Base-by-base conservation (phyloP, 2,113 vertebrate species). In the Rhynchomys soricoides region DNA sequence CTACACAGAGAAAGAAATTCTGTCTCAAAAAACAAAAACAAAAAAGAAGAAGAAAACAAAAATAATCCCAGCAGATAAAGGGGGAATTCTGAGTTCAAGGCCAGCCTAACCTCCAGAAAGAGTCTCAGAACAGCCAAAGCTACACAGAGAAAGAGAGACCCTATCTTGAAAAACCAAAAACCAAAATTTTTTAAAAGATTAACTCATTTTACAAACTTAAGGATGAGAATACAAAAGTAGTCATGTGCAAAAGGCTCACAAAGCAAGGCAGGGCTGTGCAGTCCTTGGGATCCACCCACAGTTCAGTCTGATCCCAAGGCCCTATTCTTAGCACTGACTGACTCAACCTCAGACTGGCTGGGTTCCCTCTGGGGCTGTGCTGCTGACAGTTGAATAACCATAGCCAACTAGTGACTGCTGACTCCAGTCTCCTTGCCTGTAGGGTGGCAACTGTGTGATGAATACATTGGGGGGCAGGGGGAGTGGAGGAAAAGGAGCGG, bases 341-440 rank as follows among this genome's bases (percentile, higher is more conserved):
- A 90, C 40, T 92, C 29, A 81, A 73, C 43, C 34, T 91, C 90
- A 92, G 52, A 26, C 70, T 57, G 59, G 22, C 77, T 85, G 86
- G 22, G 68, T 74, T 79, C 37, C 77, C 22, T 13, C 19, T 7
- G 6, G 78, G 64, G 68, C 59, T 68, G 17, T 73, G 34, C 50
- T 75, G 17, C 88, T 86, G 78, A 68, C 77, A 71, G 43, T 21
- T 64, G 62, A 40, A 45, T 55, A 88, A 86, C 87, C 59, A 52
- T 6, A 55, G 90, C 64, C 95, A 88, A 90, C 55, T 31, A 94
- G 43, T 85, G 73, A 88, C 19, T 89, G 55, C 82, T 85, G 81
- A 91, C 34, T 79, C 77, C 21, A 31, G 4, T 50, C 48, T 79
- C 75, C n/a, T 94, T 83, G 62, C 79, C 48, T 62, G 52, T 26